Base-by-base conservation (phyloP, 2,888 invertebrate species). In the Alviniconcha strummeri region DNA sequence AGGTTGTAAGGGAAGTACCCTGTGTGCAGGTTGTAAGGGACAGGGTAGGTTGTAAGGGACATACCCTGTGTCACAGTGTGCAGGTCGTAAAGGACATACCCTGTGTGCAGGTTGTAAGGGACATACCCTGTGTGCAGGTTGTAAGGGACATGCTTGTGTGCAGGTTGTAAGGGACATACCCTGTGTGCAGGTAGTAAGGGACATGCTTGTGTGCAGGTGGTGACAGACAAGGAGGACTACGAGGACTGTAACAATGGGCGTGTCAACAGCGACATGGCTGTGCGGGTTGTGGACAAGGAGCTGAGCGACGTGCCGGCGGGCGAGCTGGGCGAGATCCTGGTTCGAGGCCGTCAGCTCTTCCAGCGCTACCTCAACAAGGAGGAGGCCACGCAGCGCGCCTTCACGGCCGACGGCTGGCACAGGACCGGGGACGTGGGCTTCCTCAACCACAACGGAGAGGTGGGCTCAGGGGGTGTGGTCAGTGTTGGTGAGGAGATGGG, bases 361-460 rank as follows among this genome's bases (percentile, higher is more conserved):
- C 7, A n/a, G 71, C 17, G 67, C 13, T 74, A 83, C 56, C 80
- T 80, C 55, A 71, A 67, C 80, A 74, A 80, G 54, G 60, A 54
- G 64, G 60, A 54, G 64, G 74, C 80, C n/a, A 60, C 36, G 5
- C 17, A 80, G 17, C 55, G 75, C 6, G 75, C 71, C 8, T 82
- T 84, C 74, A 79, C 72, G 0, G 11, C 72, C 4, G 84, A 84
- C 74, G 84, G 84, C 19, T 84, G 82, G 82, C 78, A 74, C 55
- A 69, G 77, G 36, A 84, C 81, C 8, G 72, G 69, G 7, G 84
- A 84, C 82, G 15, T 77, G 17, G 84, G 84, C 74, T 7, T 60
- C 17, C n/a, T 84, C n/a, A 78, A 82, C 64, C 71, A 71, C n/a
- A n/a, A 36, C 0, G 82, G 82, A n/a, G 71, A 71, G 71, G 71